Evolutionary conservation across 2,888 invertebrate genomes (phyloP).

Genomic region (Cerceris ruficornis): DNA sequence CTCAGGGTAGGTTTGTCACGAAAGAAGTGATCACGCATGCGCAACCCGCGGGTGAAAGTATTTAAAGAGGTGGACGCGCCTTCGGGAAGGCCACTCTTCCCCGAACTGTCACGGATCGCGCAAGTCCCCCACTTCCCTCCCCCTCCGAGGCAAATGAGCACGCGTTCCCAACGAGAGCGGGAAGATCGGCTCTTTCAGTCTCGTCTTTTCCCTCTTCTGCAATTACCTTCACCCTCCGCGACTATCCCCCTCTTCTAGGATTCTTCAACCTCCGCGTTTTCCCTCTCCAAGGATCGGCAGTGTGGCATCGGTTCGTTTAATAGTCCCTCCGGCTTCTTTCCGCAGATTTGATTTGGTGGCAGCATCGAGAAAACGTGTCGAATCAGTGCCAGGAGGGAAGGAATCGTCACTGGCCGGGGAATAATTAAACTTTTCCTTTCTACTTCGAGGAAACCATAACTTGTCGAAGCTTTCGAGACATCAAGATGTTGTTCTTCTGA

Average conservation of each 20-base stretch:
- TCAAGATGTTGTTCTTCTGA: no score
- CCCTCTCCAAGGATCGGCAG: slow-evolving; percentile 38
- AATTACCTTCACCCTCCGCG: slow-evolving; percentile 16
- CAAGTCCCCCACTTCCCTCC: slow-evolving; percentile 64
- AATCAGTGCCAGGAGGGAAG: slow-evolving; percentile 31
- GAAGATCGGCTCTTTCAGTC: slow-evolving; percentile 46
- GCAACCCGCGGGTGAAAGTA: slow-evolving; percentile 75
- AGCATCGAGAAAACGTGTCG: slow-evolving; percentile 22
- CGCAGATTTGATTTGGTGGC: slow-evolving; percentile 45
- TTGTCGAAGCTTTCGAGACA: background rate
- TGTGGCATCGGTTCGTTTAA: slow-evolving; percentile 45
- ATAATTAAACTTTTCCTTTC: background rate
- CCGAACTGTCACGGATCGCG: slow-evolving; percentile 74
- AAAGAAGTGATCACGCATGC: slow-evolving; percentile 70
- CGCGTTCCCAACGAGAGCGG: slow-evolving; percentile 47
- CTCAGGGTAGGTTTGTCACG: slow-evolving; percentile 71
- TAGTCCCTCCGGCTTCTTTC: slow-evolving; percentile 33
- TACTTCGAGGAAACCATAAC: background rate
- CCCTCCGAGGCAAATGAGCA: slow-evolving; percentile 49
- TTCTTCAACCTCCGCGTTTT: slow-evolving; percentile 38
- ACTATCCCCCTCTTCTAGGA: slow-evolving; percentile 19
- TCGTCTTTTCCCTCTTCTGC: slow-evolving; percentile 20
- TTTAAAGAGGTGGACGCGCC: slow-evolving; percentile 77
- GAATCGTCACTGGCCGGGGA: background rate
- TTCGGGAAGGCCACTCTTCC: slow-evolving; percentile 77